Percentiles rank a stretch among this genome's conserved stretches.
Evolutionary conservation across 2,797 vertebrate species (phyloP).

Genomic region (Falco columbarius): DNA sequence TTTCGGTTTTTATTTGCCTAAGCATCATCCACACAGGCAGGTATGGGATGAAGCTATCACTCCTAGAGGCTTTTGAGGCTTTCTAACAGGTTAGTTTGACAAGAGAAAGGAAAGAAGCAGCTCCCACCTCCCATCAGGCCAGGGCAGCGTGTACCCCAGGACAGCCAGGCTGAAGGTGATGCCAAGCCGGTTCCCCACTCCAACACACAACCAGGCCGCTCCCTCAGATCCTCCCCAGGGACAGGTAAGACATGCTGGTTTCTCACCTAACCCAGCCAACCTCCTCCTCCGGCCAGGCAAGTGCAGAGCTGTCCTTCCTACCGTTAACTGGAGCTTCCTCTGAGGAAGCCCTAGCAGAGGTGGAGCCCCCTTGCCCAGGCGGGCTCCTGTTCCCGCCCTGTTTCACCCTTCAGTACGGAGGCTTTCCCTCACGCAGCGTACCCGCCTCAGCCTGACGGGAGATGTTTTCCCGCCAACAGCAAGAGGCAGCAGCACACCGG

Average conservation of each 20-base stretch:
- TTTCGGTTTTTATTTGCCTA: background rate
- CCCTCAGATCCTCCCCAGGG: background rate
- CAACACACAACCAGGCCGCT: background rate
- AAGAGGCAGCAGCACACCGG: background rate
- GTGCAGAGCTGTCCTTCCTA: background rate
- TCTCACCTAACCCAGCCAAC: background rate
- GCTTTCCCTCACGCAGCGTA: background rate
- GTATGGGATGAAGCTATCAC: background rate
- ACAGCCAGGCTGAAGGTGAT: background rate
- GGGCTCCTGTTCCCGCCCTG: too few relatives aligned
- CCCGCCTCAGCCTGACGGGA: background rate
- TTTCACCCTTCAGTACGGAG: background rate
- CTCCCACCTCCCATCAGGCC: background rate
- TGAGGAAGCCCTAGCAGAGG: background rate
- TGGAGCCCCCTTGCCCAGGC: too few relatives aligned
- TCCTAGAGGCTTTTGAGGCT: background rate
- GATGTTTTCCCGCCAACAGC: too few relatives aligned
- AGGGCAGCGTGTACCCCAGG: rapidly evolving
- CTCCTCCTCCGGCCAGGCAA: background rate
- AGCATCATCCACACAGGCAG: background rate
- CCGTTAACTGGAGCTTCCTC: background rate
- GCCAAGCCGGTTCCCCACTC: too few relatives aligned
- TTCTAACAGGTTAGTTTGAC: background rate
- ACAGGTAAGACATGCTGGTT: too few relatives aligned
- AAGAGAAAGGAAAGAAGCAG: background rate